Base-by-base conservation (phyloP, 2,888 invertebrate genomes). In the Drosophila kambysellisi region DNA sequence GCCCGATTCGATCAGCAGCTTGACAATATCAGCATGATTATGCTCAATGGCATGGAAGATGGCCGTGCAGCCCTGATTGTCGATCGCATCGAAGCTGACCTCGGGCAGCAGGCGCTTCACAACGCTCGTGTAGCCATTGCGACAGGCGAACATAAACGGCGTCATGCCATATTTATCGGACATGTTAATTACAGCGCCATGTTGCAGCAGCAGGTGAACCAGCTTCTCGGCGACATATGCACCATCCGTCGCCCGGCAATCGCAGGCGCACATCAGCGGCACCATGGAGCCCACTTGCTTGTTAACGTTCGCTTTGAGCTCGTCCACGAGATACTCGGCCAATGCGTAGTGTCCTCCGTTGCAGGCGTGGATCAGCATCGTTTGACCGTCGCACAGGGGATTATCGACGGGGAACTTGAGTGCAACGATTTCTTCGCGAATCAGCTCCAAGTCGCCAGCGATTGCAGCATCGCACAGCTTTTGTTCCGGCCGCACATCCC, bases 41-140 rank as follows among this genome's bases (percentile, higher is more conserved):
- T 90, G 82, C 73, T 93, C 93, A 17, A 93, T 90, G n/a, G 93
- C 93, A 84, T 92, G 86, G 51, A 93, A 93, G 8, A 93, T 84
- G 4, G 92, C 88, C 1, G 93, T 92, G 53, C 89, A 91, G 4
- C 93, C 93, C 6, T 91, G 86, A 74, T 93, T 92, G 67, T 93
- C 92, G 3, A 82, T 77, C 0, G 92, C 91, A 75, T 93, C 92
- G 37, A 92, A 87, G 25, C 91, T 91, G 0, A 89, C 92, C 1
- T 91, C 80, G 0, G 85, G 75, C 0, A 93, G 68, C 17, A 93
- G 51, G 0, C 90, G 72, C 1, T 84, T 83, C 3, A 93, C 91
- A 1, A 92, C 80, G 8, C 74, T 81, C 1, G 77, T 70, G 43
- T 88, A 87, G 0, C 93, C 93, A 29, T 86, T 88, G 58, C 89